phyloP scores from a whole-genome alignment of 2,797 vertebrate genomes.

The Enteromius fasciolatus region DNA sequence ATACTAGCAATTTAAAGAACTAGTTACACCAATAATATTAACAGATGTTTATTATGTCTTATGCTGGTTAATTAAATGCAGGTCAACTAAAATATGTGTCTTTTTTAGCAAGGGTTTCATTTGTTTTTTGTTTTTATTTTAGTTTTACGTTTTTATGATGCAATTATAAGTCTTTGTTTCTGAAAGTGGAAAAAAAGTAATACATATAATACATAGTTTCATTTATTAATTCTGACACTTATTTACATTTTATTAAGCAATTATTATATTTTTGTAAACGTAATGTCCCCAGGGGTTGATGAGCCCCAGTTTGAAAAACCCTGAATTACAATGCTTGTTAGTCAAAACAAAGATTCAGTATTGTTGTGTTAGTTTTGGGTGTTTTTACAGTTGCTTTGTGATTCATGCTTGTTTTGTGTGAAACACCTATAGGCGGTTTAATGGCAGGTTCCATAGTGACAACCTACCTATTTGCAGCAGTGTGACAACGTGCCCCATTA shows the following conservation, averaged over 20 bases:
- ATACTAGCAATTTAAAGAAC: not conserved
- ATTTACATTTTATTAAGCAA: not conserved
- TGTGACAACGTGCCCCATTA: not conserved
- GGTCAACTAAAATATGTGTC: not conserved
- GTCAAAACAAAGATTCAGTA: not conserved
- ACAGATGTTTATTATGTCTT: constrained; percentile 9
- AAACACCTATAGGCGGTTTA: not conserved
- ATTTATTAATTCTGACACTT: not conserved
- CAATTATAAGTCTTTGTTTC: not conserved
- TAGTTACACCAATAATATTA: not conserved
- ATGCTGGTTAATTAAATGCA: not conserved
- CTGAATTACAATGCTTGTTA: not conserved
- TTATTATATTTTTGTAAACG: not conserved
- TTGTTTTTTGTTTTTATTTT: not conserved
- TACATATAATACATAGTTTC: not conserved
- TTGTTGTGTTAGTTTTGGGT: not conserved
- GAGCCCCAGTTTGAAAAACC: not conserved
- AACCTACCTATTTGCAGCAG: too few species aligned
- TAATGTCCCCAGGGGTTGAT: not conserved
- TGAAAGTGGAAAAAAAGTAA: not conserved
- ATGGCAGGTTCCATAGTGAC: not conserved
- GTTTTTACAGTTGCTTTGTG: not conserved
- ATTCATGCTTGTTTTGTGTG: not conserved
- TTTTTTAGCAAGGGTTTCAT: not conserved
- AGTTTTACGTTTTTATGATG: not conserved